phyloP scores from a whole-genome alignment of 2,888 invertebrate genomes.

The Drosophila putrida region DNA sequence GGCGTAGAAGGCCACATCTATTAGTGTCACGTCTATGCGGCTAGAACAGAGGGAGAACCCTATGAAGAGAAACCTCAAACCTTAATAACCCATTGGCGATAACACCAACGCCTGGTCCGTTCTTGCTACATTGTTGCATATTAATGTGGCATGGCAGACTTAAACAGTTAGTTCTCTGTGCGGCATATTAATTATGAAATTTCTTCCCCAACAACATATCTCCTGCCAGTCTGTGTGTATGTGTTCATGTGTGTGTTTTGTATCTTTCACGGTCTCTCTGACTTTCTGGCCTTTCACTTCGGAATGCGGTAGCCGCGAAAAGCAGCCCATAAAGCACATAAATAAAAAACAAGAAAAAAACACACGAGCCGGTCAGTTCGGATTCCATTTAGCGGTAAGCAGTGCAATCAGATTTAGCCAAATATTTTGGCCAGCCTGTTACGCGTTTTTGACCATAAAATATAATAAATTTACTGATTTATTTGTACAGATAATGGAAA shows the following conservation, averaged over 20 bases:
- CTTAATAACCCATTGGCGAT: constrained; percentile 29
- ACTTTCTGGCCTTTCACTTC: constrained; percentile 72
- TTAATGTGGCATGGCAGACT: constrained; percentile 62
- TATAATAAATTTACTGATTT: constrained; percentile 17
- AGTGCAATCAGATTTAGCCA: constrained; percentile 59
- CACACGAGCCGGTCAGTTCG: constrained; percentile 48
- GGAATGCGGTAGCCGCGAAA: constrained; percentile 74
- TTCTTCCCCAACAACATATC: constrained; percentile 43
- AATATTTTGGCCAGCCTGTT: constrained; percentile 50
- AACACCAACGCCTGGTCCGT: constrained; percentile 45
- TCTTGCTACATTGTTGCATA: constrained; percentile 61
- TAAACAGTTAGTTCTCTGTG: constrained; percentile 73
- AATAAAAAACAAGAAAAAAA: constrained; percentile 30
- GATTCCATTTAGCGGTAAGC: constrained; percentile 59
- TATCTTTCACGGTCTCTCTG: constrained; percentile 44
- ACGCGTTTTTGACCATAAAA: constrained; percentile 10
- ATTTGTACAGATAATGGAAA: constrained; percentile 5
- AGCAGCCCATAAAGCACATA: constrained; percentile 55
- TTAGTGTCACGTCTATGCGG: constrained; percentile 68
- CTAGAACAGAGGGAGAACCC: constrained; percentile 43
- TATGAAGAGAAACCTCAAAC: constrained; percentile 1
- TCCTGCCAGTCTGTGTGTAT: constrained; percentile 8
- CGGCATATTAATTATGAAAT: constrained; percentile 81
- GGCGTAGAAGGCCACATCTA: constrained; percentile 75
- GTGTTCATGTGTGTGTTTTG: constrained; percentile 9